Evolutionary conservation across 2,888 invertebrate species (phyloP).

Genomic region (Galeruca laticollis): DNA sequence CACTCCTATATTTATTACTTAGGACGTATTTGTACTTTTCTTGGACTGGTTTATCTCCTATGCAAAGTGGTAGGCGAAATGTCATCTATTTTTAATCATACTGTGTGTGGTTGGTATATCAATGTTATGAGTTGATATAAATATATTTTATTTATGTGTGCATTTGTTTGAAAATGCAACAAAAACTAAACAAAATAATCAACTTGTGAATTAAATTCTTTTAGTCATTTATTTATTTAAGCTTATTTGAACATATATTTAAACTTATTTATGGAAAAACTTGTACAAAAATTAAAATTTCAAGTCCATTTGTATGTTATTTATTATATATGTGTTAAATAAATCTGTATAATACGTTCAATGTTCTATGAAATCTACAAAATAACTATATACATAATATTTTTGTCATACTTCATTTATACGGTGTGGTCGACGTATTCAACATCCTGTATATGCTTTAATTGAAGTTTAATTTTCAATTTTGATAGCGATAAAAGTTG

Average conservation of each 20-base stretch:
- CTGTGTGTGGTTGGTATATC: slow-evolving; percentile 69
- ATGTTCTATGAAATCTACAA: too few relatives aligned
- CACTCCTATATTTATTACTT: too few relatives aligned
- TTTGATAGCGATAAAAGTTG: too few relatives aligned
- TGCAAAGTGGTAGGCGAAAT: slow-evolving; percentile 54
- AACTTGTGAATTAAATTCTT: slow-evolving; percentile 36
- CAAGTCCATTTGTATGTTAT: neutral
- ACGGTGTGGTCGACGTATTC: neutral
- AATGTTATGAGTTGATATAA: slow-evolving; percentile 68
- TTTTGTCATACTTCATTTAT: too few relatives aligned
- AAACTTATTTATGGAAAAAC: slow-evolving; percentile 10
- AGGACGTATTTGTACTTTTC: neutral
- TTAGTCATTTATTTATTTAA: slow-evolving; percentile 47
- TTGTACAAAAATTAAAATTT: neutral
- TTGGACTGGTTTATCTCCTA: slow-evolving; percentile 24
- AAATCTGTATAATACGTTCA: too few relatives aligned
- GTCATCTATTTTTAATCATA: slow-evolving; percentile 65
- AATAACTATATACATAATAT: too few relatives aligned
- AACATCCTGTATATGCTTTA: neutral
- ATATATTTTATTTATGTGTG: slow-evolving; percentile 58
- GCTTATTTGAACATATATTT: slow-evolving; percentile 26
- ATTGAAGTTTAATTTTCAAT: too few relatives aligned
- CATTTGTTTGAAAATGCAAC: slow-evolving; percentile 69
- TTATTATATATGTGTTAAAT: too few relatives aligned
- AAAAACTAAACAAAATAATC: slow-evolving; percentile 34